Evolutionary conservation across 1,140 invertebrate species (phyloP), one percentile per base, ranked within the genome.

Genomic region (Arctopsyche grandis): DNA sequence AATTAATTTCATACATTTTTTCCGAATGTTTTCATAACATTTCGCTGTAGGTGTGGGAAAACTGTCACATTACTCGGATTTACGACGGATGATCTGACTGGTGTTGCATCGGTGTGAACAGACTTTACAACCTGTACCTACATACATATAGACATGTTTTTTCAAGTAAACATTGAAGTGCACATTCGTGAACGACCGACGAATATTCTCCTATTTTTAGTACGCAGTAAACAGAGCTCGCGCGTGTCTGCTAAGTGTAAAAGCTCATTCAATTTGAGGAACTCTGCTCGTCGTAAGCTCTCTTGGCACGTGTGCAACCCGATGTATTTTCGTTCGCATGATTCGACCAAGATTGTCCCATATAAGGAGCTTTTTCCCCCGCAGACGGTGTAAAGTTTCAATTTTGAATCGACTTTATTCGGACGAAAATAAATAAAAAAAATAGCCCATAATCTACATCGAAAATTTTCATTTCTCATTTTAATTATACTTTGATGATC

Each of bases 321-420:
- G 22, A 24, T 21, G 24, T 66, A 66, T 66, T 66, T 66, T 22
- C 10, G 63, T 24, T 26, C 9, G 10, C 1, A n/a, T 22, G 5
- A n/a, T 26, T 66, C 63, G 22, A 22, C 63, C 21, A 52, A 12
- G 63, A 66, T 66, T 66, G 63, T 66, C n/a, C 63, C 63, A 24
- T 66, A 66, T 66, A 66, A 66, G 63, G 63, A 66, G 63, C 63
- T 66, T 66, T 66, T 66, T 66, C 22, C 16, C 48, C 29, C 29
- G 56, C 63, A 14, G 63, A 66, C 63, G 63, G 56, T 66, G 24
- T 66, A 66, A 66, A 66, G 63, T 66, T 66, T 26, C 63, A 66
- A 66, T 22, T 26, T 26, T 66, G 16, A 16, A 60, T 21, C 56
- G 56, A 38, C 29, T 38, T 4, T 38, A 38, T 38, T 4, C 29